Evolutionary conservation across 53 echinoderm and acorn worm genomes (phyloP).

Genomic region (Arbacia lixula): DNA sequence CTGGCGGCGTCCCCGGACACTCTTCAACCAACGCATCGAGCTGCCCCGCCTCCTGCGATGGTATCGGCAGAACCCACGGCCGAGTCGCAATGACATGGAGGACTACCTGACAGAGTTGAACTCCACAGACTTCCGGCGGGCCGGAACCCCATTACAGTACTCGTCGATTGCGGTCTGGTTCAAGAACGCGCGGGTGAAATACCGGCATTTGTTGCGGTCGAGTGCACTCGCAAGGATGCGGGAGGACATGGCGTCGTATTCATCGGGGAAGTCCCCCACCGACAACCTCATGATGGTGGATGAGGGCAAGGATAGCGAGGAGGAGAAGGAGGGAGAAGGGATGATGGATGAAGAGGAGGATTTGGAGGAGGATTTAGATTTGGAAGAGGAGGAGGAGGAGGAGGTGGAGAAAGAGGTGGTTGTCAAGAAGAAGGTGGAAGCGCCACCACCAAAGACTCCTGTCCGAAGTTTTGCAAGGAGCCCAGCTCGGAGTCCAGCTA

Average conservation of each 20-base stretch:
- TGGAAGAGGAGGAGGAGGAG: slow-evolving; percentile 1
- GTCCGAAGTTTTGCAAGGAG: slow-evolving; percentile 29
- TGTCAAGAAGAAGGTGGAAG: neutral
- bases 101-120: slow-evolving; percentile 93
- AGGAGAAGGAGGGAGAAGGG: slow-evolving; percentile 7
- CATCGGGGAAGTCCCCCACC: neutral
- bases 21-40: slow-evolving; percentile 90
- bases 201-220: slow-evolving; percentile 65
- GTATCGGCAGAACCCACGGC: slow-evolving; percentile 91
- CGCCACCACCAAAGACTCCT: slow-evolving; percentile 10
- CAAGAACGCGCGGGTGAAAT: slow-evolving; percentile 97
- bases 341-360: slow-evolving; percentile 44
- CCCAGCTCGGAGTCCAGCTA: slow-evolving; percentile 43
- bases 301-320: slow-evolving; percentile 20
- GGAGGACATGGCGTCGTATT: slow-evolving; percentile 30
- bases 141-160: slow-evolving; percentile 93
- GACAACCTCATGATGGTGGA: slow-evolving; percentile 1
- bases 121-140: slow-evolving; percentile 79
- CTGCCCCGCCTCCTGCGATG: slow-evolving; percentile 86
- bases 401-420: slow-evolving; percentile 40
- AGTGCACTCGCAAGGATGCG: slow-evolving; percentile 52
- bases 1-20: slow-evolving; percentile 76
- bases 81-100: slow-evolving; percentile 85
- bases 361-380: neutral
- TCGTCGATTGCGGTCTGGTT: slow-evolving; percentile 99